phyloP scores from a whole-genome alignment of 2,888 invertebrate genomes.

The Philhelius pedissequus region DNA sequence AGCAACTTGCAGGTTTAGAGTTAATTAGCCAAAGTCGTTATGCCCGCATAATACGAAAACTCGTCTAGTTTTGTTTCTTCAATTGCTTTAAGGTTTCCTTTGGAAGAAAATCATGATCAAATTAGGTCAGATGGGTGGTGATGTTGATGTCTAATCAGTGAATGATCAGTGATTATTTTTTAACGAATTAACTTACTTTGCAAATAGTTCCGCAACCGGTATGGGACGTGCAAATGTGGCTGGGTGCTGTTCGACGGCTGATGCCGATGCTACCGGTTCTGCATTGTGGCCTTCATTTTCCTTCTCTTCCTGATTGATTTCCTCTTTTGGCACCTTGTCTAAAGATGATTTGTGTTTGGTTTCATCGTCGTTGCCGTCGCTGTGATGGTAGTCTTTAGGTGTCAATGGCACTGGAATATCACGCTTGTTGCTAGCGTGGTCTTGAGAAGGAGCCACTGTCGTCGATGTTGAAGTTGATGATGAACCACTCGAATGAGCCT shows the following conservation, averaged over 20 bases:
- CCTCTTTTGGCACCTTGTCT: constrained; percentile 27
- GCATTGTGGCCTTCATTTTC: constrained; percentile 36
- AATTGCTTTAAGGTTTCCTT: constrained; percentile 48
- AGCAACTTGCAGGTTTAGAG: neutral
- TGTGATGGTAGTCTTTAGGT: constrained; percentile 69
- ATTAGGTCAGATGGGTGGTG: constrained; percentile 11
- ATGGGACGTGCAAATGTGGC: constrained; percentile 71
- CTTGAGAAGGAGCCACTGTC: neutral
- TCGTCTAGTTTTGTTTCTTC: neutral
- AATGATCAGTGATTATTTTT: neutral
- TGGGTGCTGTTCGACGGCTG: constrained; percentile 35
- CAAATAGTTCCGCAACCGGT: constrained; percentile 74
- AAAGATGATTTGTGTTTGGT: constrained; percentile 37
- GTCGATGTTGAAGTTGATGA: constrained; percentile 21
- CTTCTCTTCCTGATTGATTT: constrained; percentile 42
- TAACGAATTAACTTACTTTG: constrained; percentile 67
- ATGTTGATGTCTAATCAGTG: neutral
- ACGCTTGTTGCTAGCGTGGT: constrained; percentile 68
- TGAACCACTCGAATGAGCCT: neutral
- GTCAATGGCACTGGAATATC: constrained; percentile 76
- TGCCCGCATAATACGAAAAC: constrained; percentile 27
- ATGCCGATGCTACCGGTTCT: neutral
- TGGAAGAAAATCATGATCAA: constrained; percentile 40
- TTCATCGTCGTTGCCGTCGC: constrained; percentile 66
- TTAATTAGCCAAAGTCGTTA: constrained; percentile 15